Evolutionary conservation across 2,113 vertebrate genomes (phyloP).

Genomic region (Circaetus cinerascens): DNA sequence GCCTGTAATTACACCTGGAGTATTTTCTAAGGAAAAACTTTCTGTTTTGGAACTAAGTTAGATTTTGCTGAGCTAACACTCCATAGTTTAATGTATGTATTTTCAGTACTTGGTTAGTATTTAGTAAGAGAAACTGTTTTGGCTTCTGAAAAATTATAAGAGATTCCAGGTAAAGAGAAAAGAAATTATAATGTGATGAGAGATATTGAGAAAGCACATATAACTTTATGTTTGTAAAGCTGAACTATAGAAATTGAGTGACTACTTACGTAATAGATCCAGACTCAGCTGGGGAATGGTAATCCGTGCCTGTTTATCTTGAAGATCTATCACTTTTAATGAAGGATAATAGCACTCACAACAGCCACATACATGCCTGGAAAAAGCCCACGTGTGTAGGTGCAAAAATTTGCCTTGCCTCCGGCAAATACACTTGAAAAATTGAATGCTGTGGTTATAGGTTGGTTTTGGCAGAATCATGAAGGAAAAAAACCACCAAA

Average conservation of each 20-base stretch:
- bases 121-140: constrained; percentile 6
- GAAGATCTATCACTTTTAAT: constrained; percentile 54
- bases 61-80: not conserved
- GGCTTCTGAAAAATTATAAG: constrained; percentile 23
- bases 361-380: constrained; percentile 38
- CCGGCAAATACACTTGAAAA: constrained; percentile 7
- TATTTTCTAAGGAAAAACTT: constrained; percentile 1
- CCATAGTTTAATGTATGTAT: not conserved
- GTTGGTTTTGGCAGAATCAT: constrained; percentile 46
- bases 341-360: constrained; percentile 48
- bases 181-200: constrained; percentile 65
- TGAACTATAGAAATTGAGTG: constrained; percentile 8
- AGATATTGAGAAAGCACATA: constrained; percentile 6
- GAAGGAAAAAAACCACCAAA: not conserved
- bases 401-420: constrained; percentile 58
- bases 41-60: not conserved
- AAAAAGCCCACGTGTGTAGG: constrained; percentile 33
- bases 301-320: constrained; percentile 2
- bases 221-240: constrained; percentile 10
- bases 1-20: not conserved
- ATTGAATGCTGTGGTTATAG: constrained; percentile 33
- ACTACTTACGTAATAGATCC: constrained; percentile 11
- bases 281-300: constrained; percentile 29
- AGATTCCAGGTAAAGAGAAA: constrained; percentile 22
- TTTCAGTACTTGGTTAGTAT: not conserved